A percentile compares a stretch with the other conserved stretches of the same genome.
Evolutionary conservation across 2,113 vertebrate species (phyloP).

Genomic region (Tinamus guttatus): DNA sequence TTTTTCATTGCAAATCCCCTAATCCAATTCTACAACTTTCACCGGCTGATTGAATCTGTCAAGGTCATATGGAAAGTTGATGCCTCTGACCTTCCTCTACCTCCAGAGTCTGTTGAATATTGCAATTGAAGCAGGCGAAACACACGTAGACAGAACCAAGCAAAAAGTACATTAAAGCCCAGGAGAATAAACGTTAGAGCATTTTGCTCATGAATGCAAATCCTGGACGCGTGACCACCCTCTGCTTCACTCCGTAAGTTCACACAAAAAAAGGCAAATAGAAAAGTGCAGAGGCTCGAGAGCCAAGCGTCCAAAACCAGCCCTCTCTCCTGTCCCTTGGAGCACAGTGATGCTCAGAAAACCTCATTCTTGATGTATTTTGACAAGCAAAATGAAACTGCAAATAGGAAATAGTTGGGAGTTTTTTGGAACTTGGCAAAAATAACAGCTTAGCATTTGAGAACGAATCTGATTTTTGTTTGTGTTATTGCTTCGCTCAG

Average conservation of each 20-base stretch:
- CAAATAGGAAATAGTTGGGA: not conserved
- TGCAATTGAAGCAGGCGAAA: slow-evolving; percentile 20
- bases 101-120: slow-evolving; percentile 50
- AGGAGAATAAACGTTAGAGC: slow-evolving; percentile 52
- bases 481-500: slow-evolving; percentile 23
- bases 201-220: slow-evolving; percentile 47
- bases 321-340: not conserved
- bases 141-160: slow-evolving; percentile 11
- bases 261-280: slow-evolving; percentile 43
- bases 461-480: slow-evolving; percentile 3
- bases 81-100: slow-evolving; percentile 61
- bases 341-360: slow-evolving; percentile 11
- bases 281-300: not conserved
- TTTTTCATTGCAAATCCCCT: slow-evolving; percentile 61
- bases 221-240: not conserved
- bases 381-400: not conserved
- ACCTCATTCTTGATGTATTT: not conserved
- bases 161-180: slow-evolving; percentile 59
- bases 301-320: not conserved
- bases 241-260: not conserved
- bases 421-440: not conserved
- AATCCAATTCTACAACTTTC: slow-evolving; percentile 71
- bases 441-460: not conserved
- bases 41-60: slow-evolving; percentile 46
- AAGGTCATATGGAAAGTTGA: slow-evolving; percentile 64